phyloP scores from a whole-genome alignment of 2,888 invertebrate genomes.

The Psylliodes chrysocephalus region DNA sequence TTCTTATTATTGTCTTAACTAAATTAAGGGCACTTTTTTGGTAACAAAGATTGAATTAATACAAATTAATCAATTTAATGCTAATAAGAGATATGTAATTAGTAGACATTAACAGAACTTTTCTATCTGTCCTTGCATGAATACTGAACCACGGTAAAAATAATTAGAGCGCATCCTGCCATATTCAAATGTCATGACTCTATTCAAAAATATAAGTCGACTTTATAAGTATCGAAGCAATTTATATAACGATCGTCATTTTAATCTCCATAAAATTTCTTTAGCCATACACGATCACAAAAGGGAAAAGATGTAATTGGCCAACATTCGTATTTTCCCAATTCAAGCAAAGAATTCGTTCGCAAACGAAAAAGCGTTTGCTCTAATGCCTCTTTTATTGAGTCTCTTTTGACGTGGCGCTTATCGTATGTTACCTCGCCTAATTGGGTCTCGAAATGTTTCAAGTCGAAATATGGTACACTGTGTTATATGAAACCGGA shows the following conservation, averaged over 20 bases:
- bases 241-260: slow-evolving; percentile 37
- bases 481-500: slow-evolving; percentile 27
- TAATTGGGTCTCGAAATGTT: slow-evolving; percentile 49
- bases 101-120: no score
- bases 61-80: no score
- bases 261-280: slow-evolving; percentile 32
- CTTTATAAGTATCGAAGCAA: slow-evolving; percentile 20
- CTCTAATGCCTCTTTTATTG: slow-evolving; percentile 52
- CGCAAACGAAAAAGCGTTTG: slow-evolving; percentile 49
- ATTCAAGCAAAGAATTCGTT: slow-evolving; percentile 40
- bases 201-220: slow-evolving; percentile 4
- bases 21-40: no score
- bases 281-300: slow-evolving; percentile 15
- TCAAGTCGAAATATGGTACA: slow-evolving; percentile 34
- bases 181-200: neutral
- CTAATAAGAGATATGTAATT: no score
- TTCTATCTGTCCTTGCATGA: no score
- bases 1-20: no score
- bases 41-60: no score
- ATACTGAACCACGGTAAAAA: no score
- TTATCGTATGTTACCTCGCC: slow-evolving; percentile 50
- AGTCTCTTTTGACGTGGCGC: slow-evolving; percentile 47
- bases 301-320: slow-evolving; percentile 38
- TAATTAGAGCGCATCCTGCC: neutral
- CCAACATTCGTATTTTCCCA: slow-evolving; percentile 38